Conservation (phyloP, 2,888 invertebrate genomes). For the Lottia gigantea region DNA sequence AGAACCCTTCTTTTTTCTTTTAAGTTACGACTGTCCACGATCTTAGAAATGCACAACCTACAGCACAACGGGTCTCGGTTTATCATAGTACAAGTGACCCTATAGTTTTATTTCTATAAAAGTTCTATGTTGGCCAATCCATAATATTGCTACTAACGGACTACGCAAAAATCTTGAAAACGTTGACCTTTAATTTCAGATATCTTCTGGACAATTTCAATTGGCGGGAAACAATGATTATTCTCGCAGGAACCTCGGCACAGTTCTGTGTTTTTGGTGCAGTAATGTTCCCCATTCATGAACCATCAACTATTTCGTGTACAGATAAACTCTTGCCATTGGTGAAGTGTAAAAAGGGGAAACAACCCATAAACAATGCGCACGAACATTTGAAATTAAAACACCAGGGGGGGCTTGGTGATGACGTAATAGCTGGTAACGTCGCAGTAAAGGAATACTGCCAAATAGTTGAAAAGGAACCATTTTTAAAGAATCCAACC, state of each 20-base stretch:
- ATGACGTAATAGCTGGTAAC: not conserved
- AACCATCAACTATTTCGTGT: slow-evolving; percentile 4
- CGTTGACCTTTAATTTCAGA: not conserved
- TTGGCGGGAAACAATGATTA: slow-evolving; percentile 26
- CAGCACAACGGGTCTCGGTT: too few species aligned
- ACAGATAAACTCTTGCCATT: not conserved
- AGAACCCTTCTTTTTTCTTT: too few species aligned
- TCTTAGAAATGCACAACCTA: too few species aligned
- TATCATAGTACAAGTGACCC: too few species aligned
- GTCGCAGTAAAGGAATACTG: not conserved
- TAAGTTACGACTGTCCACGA: too few species aligned
- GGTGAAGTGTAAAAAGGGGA: too few species aligned
- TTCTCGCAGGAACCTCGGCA: slow-evolving; percentile 18
- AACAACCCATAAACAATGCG: too few species aligned
- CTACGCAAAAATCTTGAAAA: too few species aligned
- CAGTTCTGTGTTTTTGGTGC: slow-evolving; percentile 27
- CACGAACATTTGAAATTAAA: not conserved
- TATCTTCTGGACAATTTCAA: slow-evolving; percentile 23
- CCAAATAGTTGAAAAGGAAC: not conserved
- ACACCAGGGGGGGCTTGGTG: not conserved
- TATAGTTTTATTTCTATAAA: too few species aligned
- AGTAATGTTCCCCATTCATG: slow-evolving; percentile 29
- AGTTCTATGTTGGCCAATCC: too few species aligned
- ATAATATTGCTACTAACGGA: too few species aligned
- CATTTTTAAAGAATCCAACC: too few species aligned